These are phyloP conservation scores for Crypturellus undulatus DNA, from an alignment of 2,113 vertebrate genomes.

Conservation along the genomic window DNA sequence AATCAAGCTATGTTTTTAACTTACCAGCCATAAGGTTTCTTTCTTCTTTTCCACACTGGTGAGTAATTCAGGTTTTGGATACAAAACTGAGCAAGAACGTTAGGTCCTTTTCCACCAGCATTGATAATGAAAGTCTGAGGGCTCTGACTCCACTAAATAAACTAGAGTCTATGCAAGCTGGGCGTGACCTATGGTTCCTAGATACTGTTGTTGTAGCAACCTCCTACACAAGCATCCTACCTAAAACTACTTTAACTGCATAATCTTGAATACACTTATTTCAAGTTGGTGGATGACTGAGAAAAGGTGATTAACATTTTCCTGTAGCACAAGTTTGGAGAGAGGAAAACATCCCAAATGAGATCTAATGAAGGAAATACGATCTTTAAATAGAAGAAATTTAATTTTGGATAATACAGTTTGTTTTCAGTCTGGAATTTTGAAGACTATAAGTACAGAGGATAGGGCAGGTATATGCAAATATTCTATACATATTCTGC, in stretches of 20 bases:
- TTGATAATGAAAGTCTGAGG: background rate
- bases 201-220: constrained; percentile 28
- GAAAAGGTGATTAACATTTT: background rate
- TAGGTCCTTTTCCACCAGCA: constrained; percentile 16
- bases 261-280: constrained; percentile 11
- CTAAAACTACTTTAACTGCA: constrained; percentile 34
- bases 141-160: background rate
- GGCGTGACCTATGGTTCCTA: constrained; percentile 48
- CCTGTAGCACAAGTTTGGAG: background rate
- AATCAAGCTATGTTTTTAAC: background rate
- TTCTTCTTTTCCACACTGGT: constrained; percentile 32
- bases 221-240: background rate
- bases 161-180: constrained; percentile 46
- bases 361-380: background rate
- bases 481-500: accelerated
- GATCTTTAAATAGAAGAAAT: background rate
- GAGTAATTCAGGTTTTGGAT: background rate
- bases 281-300: background rate
- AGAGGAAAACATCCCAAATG: background rate
- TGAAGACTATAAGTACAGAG: background rate
- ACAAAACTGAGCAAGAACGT: background rate
- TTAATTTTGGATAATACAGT: background rate
- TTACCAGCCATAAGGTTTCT: constrained; percentile 52
- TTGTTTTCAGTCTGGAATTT: background rate
- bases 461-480: background rate